Percentiles rank a stretch among this genome's conserved stretches.
These are phyloP conservation scores for Rhinogobius similis DNA, from an alignment of 2,113 vertebrate species.

Conservation along the genomic window DNA sequence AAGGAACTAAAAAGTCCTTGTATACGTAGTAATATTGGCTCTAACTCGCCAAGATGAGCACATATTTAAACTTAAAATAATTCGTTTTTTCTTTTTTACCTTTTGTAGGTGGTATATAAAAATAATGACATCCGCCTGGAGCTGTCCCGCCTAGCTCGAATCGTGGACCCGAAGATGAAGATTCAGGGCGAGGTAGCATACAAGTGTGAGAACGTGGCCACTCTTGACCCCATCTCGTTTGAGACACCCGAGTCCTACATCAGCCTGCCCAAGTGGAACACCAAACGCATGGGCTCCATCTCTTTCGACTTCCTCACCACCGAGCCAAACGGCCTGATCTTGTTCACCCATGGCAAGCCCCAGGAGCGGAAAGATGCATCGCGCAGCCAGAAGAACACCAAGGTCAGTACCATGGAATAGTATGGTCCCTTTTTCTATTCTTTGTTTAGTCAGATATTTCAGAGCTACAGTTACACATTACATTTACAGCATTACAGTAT, in stretches of 20 bases:
- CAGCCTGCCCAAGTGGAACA: constrained; percentile 98
- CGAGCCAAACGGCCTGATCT: constrained; percentile 95
- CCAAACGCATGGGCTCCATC: constrained; percentile 97
- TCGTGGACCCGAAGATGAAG: constrained; percentile 98
- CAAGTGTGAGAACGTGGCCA: constrained; percentile 95
- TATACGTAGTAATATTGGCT: neutral
- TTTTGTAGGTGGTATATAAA: constrained; percentile 95
- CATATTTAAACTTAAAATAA: neutral
- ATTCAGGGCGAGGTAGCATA: constrained; percentile 97
- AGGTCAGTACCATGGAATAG: constrained; percentile 62
- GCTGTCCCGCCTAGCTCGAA: constrained; percentile 92
- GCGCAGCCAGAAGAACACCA: constrained; percentile 95
- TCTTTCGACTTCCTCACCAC: constrained; percentile 98
- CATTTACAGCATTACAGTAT: neutral
- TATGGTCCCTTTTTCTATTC: neutral
- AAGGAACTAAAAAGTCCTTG: neutral
- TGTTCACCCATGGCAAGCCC: constrained; percentile 96
- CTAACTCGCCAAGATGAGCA: neutral
- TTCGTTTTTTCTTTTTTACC: neutral
- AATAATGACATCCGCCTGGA: constrained; percentile 99
- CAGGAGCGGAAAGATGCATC: constrained; percentile 90
- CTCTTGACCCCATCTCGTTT: constrained; percentile 95
- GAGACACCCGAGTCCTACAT: constrained; percentile 98
- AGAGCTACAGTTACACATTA: neutral
- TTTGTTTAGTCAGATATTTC: neutral